These are phyloP conservation scores for Caenorhabditis afra DNA, from an alignment of 2,888 invertebrate genomes.

Conservation along the genomic window DNA sequence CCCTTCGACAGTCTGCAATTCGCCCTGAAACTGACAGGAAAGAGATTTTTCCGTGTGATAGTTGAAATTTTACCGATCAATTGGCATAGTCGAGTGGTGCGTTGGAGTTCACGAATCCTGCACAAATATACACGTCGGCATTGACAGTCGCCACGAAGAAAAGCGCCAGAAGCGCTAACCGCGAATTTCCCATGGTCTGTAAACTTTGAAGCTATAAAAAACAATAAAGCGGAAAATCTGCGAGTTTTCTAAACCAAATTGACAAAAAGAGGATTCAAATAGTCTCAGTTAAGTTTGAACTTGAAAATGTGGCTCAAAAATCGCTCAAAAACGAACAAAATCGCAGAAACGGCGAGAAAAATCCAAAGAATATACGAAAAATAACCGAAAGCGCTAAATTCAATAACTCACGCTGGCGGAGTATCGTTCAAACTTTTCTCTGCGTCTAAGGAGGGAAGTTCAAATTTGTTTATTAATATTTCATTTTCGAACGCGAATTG, in stretches of 20 bases:
- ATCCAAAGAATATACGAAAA: background rate
- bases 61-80: slow-evolving; percentile 85
- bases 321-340: background rate
- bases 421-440: slow-evolving; percentile 3
- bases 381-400: background rate
- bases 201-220: no score
- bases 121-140: slow-evolving; percentile 90
- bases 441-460: no score
- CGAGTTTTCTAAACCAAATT: background rate
- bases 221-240: background rate
- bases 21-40: slow-evolving; percentile 68
- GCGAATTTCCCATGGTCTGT: slow-evolving; percentile 60
- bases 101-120: slow-evolving; percentile 87
- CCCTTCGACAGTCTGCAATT: slow-evolving; percentile 89
- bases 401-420: background rate
- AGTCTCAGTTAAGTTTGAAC: background rate
- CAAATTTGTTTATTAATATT: no score
- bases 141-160: slow-evolving; percentile 79
- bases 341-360: background rate
- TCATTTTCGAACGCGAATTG: no score
- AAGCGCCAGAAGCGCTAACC: slow-evolving; percentile 41
- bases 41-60: background rate
- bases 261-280: background rate
- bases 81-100: slow-evolving; percentile 89
- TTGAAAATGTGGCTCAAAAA: background rate